Evolutionary conservation across 2,797 vertebrate genomes (phyloP), one percentile per base, ranked within the genome.

Genomic region (Cercopithecus mitis): DNA sequence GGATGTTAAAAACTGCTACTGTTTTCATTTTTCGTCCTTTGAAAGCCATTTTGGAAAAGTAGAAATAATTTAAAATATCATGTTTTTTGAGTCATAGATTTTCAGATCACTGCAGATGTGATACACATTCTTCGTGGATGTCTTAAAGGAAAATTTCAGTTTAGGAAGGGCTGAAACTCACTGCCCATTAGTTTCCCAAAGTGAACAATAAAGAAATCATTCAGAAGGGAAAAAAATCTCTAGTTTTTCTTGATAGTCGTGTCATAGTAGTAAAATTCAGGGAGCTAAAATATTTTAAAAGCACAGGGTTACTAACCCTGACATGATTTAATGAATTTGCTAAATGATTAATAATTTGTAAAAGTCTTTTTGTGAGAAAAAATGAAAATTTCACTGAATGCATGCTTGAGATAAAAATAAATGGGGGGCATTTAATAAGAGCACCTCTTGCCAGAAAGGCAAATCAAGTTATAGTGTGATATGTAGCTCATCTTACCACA

Each of bases 291-390:
- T 98, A 98, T 98, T 98, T 98, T 98, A 98, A 98, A 98, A 98
- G 92, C 97, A 98, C 97, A 97, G 96, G 98, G 89, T 97, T 97
- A 97, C 67, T 97, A 96, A 98, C 94, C 93, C 75, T 98, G 96
- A 97, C 88, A 97, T 91, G 93, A 95, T 97, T 86, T 98, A 98
- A 98, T 98, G 97, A 97, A 97, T 98, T 98, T 97, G 95, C 97
- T 98, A 98, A 98, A 97, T 98, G 97, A 98, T 98, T 98, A 99
- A 98, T 98, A 98, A 98, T 98, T 98, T 79, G 97, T 98, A 98
- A 98, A 97, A 92, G 93, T 94, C 76, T 76, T 96, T 98, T 97
- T 94, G 50, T 76, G 83, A 94, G 20, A 96, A 95, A 93, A 93
- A 95, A 72, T 58, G 79, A 97, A 96, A 95, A 92, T 73, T 92